phyloP scores from a whole-genome alignment of 2,113 vertebrate genomes.

The Axis porcinus region DNA sequence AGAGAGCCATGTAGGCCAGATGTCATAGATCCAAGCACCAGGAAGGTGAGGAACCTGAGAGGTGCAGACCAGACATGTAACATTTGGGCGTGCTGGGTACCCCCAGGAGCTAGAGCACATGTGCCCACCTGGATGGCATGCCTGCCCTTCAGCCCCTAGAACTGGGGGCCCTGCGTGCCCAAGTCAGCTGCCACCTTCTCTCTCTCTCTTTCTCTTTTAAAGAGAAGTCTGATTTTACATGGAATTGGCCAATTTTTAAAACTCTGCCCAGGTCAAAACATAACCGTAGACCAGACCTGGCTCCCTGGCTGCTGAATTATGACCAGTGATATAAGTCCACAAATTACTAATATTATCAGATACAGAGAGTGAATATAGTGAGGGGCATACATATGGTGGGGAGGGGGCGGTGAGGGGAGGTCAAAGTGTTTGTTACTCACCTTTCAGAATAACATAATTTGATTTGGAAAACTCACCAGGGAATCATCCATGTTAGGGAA shows the following conservation, averaged over 20 bases:
- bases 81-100: rapidly evolving
- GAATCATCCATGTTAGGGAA: neutral
- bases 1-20: neutral
- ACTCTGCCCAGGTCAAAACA: neutral
- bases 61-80: neutral
- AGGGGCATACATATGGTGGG: neutral
- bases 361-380: neutral
- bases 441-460: neutral
- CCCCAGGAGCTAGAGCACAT: rapidly evolving
- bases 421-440: neutral
- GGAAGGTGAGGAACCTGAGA: neutral
- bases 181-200: neutral
- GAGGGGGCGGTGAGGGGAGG: rapidly evolving
- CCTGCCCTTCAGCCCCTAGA: neutral
- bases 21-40: neutral
- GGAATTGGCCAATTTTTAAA: neutral
- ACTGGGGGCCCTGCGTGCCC: neutral
- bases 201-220: neutral
- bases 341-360: neutral
- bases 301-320: neutral
- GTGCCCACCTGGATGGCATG: too few relatives aligned
- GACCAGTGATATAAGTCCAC: neutral
- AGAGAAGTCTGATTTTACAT: neutral
- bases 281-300: neutral
- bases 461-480: neutral